Conservation (phyloP, 2,888 invertebrate genomes). For the Zygothrica quintamaculata region DNA sequence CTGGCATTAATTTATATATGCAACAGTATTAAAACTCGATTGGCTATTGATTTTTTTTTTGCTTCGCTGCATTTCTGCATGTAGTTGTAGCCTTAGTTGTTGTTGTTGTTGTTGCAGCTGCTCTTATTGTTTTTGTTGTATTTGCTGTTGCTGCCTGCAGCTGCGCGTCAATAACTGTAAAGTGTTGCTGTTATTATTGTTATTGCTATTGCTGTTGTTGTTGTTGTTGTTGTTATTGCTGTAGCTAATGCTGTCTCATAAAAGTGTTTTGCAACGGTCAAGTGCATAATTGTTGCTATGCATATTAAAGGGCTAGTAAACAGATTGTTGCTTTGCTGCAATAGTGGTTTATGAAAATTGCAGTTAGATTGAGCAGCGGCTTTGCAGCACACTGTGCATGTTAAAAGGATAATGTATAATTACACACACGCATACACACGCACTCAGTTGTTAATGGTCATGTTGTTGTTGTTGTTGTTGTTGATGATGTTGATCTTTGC, state of each 20-base stretch:
- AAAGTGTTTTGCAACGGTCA: slow-evolving; percentile 20
- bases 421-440: slow-evolving; percentile 11
- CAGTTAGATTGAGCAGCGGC: slow-evolving; percentile 8
- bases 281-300: slow-evolving; percentile 49
- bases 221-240: slow-evolving; percentile 32
- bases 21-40: slow-evolving; percentile 37
- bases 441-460: slow-evolving; percentile 20
- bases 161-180: slow-evolving; percentile 61
- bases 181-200: slow-evolving; percentile 24
- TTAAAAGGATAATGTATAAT: slow-evolving; percentile 29
- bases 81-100: slow-evolving; percentile 55
- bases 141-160: slow-evolving; percentile 45
- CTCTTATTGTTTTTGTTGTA: slow-evolving; percentile 33
- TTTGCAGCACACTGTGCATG: neutral
- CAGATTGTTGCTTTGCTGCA: neutral
- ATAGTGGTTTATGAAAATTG: neutral
- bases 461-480: slow-evolving; percentile 33
- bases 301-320: slow-evolving; percentile 13
- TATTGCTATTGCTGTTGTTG: slow-evolving; percentile 30
- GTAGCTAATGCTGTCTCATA: neutral
- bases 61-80: slow-evolving; percentile 60
- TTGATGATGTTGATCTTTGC: slow-evolving; percentile 45
- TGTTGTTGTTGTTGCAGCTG: slow-evolving; percentile 46
- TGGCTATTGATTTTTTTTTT: slow-evolving; percentile 73
- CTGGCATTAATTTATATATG: slow-evolving; percentile 20